Base-by-base conservation (phyloP, 2,797 vertebrate genomes). In the Acanthis flammea region DNA sequence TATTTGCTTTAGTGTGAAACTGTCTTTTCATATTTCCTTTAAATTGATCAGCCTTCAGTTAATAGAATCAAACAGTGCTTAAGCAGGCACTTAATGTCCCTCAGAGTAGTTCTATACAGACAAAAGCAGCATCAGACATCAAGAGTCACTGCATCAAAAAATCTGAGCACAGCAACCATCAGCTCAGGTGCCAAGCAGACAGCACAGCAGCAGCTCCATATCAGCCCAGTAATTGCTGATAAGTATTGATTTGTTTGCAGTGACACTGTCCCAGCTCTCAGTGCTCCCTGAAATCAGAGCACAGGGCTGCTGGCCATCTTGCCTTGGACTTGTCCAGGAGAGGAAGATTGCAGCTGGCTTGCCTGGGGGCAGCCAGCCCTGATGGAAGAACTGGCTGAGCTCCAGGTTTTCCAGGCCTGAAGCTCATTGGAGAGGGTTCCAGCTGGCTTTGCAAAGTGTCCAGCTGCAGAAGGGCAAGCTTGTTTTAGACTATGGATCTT, bases 361-460 rank as follows among this genome's bases (percentile, higher is more conserved):
- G 79, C 95, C 91, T 30, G 12, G n/a, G 79, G 97, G 73, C 71
- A 60, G 55, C 76, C 67, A 86, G 70, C 21, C 19, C 80, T 90
- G 54, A 82, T 80, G 88, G 86, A 90, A 75, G 70, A 82, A 14
- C 85, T 95, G 94, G 94, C 96, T 42, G 63, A 68, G 82, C 51
- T 95, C 92, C 95, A 95, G 79, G 6, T 86, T 91, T 92, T 85
- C 85, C 87, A 84, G 44, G 90, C 95, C 91, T 54, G 80, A 31
- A 92, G 95, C 95, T 95, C 77, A 48, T 50, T 71, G 76, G 84
- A 76, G 85, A 88, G 50, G 12, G 67, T 91, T 97, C 94, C 95
- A 95, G 90, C 93, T 97, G 95, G 93, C 95, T 95, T 79, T 92
- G 61, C 72, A 86, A 86, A 93, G 70, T 92, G 87, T 50, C 95